Conservation (phyloP, 2,797 vertebrate genomes). For the Cephalopachus bancanus region DNA sequence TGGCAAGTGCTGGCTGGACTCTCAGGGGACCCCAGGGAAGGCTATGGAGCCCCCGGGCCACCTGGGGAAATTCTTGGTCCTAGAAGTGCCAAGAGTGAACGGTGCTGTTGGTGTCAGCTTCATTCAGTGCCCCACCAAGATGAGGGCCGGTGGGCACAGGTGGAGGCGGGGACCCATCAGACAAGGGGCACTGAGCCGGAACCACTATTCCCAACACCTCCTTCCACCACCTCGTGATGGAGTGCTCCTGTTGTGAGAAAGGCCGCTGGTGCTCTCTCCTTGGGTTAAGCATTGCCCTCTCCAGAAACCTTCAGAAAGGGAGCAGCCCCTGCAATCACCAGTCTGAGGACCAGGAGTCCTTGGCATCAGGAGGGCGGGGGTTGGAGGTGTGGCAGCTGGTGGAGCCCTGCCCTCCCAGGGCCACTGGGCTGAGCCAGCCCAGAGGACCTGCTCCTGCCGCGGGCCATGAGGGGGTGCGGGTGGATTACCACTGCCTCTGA, state of each 20-base stretch:
- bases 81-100: background rate
- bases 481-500: background rate
- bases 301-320: background rate
- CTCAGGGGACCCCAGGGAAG: too few species aligned
- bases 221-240: background rate
- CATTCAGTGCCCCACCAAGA: background rate
- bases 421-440: background rate
- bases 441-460: background rate
- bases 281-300: background rate
- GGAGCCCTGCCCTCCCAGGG: accelerated
- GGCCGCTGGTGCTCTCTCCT: background rate
- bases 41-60: background rate
- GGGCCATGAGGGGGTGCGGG: background rate
- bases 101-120: background rate
- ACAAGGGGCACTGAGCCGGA: background rate
- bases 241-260: background rate
- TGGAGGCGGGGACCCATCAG: background rate
- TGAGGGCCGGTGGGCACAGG: background rate
- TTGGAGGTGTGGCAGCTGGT: background rate
- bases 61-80: background rate
- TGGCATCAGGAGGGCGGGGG: accelerated
- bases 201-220: background rate
- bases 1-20: too few species aligned
- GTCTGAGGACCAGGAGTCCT: background rate
- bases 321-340: accelerated